phyloP scores from a whole-genome alignment of 2,888 invertebrate species.

The Meiosimyza platycephala region DNA sequence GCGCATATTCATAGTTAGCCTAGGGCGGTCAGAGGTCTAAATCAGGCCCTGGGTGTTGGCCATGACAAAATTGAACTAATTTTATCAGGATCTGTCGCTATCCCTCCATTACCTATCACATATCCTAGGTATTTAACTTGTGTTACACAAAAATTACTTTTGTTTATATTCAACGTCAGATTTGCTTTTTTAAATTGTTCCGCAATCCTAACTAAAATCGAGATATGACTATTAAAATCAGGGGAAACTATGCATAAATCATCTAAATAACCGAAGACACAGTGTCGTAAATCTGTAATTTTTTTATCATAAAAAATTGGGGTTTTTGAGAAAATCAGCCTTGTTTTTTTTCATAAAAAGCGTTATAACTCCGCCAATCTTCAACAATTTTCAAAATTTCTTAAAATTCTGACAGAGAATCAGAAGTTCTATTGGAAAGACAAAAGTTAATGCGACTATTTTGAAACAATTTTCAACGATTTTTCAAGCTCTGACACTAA shows the following conservation, averaged over 20 bases:
- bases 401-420: too few species aligned
- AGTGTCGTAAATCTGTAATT: slow-evolving; percentile 18
- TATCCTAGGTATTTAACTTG: slow-evolving; percentile 40
- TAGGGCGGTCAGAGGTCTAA: too few species aligned
- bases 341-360: too few species aligned
- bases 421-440: too few species aligned
- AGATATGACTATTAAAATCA: slow-evolving; percentile 7
- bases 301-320: too few species aligned
- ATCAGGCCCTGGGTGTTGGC: slow-evolving; percentile 44
- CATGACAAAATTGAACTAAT: slow-evolving; percentile 23
- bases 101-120: slow-evolving; percentile 32
- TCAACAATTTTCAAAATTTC: too few species aligned
- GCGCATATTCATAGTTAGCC: too few species aligned
- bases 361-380: too few species aligned
- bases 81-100: slow-evolving; percentile 37
- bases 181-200: neutral
- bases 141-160: slow-evolving; percentile 39
- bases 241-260: slow-evolving; percentile 30
- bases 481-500: too few species aligned
- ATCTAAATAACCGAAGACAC: slow-evolving; percentile 32
- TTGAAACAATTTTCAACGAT: too few species aligned
- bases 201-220: neutral
- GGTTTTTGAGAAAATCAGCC: too few species aligned
- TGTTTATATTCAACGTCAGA: slow-evolving; percentile 15
- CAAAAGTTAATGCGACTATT: too few species aligned